Evolutionary conservation across 2,113 vertebrate species (phyloP).

Genomic region (Steatornis caripensis): DNA sequence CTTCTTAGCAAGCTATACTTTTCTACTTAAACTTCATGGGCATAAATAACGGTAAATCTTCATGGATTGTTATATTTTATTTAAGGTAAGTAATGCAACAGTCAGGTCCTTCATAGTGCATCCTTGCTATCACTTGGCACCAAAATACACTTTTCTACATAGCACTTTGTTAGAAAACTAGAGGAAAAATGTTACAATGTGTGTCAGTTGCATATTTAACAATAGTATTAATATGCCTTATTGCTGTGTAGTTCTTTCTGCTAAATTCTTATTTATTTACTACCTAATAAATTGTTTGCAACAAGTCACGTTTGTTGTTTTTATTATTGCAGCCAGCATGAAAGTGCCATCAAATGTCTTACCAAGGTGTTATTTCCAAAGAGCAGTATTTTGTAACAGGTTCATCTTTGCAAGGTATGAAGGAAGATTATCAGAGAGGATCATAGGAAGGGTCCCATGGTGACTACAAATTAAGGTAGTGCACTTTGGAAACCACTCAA

Average conservation of each 20-base stretch:
- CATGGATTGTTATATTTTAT: neutral
- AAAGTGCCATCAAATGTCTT: neutral
- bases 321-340: neutral
- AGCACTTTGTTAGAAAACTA: conserved; percentile 36
- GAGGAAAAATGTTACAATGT: neutral
- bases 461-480: neutral
- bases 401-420: neutral
- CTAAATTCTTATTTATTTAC: conserved; percentile 45
- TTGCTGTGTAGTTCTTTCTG: conserved; percentile 14
- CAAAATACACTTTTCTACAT: neutral
- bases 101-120: neutral
- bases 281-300: conserved; percentile 44
- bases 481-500: neutral
- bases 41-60: neutral
- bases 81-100: neutral
- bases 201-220: neutral
- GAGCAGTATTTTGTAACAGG: neutral
- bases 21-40: conserved; percentile 13
- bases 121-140: neutral
- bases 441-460: neutral
- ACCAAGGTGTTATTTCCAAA: neutral
- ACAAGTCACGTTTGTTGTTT: neutral
- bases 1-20: neutral
- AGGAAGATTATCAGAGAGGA: neutral
- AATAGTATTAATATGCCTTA: conserved; percentile 20